Evolutionary conservation across 1,140 invertebrate genomes (phyloP).

Genomic region (Sitophilus oryzae): DNA sequence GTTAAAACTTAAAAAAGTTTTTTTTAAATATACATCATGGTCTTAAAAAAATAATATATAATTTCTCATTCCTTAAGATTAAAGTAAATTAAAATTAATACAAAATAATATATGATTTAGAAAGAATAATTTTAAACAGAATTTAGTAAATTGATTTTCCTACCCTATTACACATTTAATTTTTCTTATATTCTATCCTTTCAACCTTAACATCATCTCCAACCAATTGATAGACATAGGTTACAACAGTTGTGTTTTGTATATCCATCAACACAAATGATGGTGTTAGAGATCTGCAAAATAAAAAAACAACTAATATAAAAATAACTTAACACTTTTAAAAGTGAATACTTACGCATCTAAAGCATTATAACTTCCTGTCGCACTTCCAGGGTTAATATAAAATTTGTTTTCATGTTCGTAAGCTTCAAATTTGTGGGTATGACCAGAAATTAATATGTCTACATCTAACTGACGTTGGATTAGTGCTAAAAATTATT

Average conservation of each 20-base stretch:
- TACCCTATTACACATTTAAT: no score
- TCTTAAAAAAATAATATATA: no score
- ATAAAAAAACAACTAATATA: conserved; percentile 6
- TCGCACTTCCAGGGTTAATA: conserved; percentile 98
- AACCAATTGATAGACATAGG: conserved; percentile 96
- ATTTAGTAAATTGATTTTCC: no score
- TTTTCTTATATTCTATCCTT: conserved; percentile 95
- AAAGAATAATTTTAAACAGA: no score
- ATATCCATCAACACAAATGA: conserved; percentile 99
- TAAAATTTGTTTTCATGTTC: conserved; percentile 99
- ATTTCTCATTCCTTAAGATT: no score
- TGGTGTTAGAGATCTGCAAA: conserved; percentile 77
- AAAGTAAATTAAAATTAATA: no score
- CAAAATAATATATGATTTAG: no score
- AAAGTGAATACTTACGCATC: conserved; percentile 63
- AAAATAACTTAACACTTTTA: background rate
- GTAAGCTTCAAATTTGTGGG: conserved; percentile 97
- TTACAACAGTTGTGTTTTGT: conserved; percentile 94
- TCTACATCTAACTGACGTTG: conserved; percentile 98
- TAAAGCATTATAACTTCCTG: conserved; percentile 92
- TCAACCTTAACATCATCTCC: conserved; percentile 99
- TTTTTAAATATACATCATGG: no score
- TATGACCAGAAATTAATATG: conserved; percentile 97
- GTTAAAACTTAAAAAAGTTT: no score
- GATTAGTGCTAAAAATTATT: conserved; percentile 66